Evolutionary conservation across 2,888 invertebrate genomes (phyloP).

Genomic region (Cataglyphis altisquamis): DNA sequence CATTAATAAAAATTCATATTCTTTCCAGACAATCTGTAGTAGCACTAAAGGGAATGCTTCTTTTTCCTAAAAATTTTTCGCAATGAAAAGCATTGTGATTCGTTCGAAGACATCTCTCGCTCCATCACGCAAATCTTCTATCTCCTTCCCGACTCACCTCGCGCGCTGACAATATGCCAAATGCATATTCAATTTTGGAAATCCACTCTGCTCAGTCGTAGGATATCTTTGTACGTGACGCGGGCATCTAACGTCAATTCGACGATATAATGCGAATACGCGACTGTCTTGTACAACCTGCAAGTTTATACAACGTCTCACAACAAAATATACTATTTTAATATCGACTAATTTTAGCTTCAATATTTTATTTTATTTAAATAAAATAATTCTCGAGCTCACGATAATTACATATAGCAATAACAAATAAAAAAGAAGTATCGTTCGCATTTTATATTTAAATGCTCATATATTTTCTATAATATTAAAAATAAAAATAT

Average conservation of each 20-base stretch:
- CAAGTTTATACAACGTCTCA: neutral
- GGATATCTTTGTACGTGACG: slow-evolving; percentile 66
- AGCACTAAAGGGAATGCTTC: slow-evolving; percentile 37
- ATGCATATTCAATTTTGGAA: slow-evolving; percentile 78
- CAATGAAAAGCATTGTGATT: slow-evolving; percentile 65
- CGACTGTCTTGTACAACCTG: slow-evolving; percentile 29
- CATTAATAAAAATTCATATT: slow-evolving; percentile 74
- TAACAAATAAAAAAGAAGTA: neutral
- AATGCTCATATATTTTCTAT: neutral
- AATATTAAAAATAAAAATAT: neutral
- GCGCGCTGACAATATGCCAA: slow-evolving; percentile 69
- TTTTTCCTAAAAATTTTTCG: slow-evolving; percentile 65
- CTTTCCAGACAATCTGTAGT: slow-evolving; percentile 50
- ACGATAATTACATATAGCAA: neutral
- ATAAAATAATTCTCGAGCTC: neutral
- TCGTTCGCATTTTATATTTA: neutral
- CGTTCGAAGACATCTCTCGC: slow-evolving; percentile 60
- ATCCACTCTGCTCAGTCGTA: slow-evolving; percentile 66
- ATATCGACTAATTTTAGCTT: slow-evolving; percentile 19
- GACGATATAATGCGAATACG: slow-evolving; percentile 48
- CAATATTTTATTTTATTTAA: neutral
- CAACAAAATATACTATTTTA: neutral
- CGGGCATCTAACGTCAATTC: slow-evolving; percentile 58
- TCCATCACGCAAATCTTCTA: slow-evolving; percentile 28
- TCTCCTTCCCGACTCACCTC: slow-evolving; percentile 37